These are phyloP conservation scores for Pachycephala philippinensis DNA, from an alignment of 2,113 vertebrate genomes.

Conservation along the genomic window DNA sequence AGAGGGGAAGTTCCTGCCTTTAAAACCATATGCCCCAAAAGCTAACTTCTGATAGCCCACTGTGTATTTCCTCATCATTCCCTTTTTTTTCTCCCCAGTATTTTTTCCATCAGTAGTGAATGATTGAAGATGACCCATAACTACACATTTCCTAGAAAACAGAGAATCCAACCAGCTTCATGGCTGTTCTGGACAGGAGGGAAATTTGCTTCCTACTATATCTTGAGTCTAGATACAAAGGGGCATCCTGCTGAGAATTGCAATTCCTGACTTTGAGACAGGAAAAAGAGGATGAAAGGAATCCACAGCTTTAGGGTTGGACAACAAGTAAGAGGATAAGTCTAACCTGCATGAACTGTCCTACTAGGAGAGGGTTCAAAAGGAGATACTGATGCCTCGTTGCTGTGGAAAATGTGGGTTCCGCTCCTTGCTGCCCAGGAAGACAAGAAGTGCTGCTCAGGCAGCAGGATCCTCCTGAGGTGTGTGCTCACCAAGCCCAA, in stretches of 20 bases:
- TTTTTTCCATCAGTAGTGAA: neutral
- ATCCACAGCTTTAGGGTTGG: neutral
- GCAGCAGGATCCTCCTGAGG: neutral
- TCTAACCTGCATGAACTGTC: neutral
- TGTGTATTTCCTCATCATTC: neutral
- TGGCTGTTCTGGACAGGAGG: neutral
- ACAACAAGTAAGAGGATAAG: neutral
- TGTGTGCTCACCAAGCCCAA: rapidly evolving
- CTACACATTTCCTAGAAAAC: neutral
- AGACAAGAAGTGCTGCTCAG: neutral
- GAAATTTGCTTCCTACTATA: neutral
- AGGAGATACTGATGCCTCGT: rapidly evolving
- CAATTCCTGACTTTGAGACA: neutral
- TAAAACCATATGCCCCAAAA: neutral
- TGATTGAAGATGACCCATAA: neutral
- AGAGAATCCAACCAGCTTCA: neutral
- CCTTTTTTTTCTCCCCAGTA: rapidly evolving
- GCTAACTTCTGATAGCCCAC: neutral
- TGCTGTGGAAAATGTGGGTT: neutral
- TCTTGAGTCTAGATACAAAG: neutral
- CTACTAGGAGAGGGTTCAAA: rapidly evolving
- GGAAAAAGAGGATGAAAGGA: neutral
- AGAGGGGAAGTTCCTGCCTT: neutral
- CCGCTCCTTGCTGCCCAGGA: neutral
- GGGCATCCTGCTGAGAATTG: neutral